Percentiles rank a stretch among this genome's conserved stretches.
Evolutionary conservation across 2,113 vertebrate genomes (phyloP).

Genomic region (Gavialis gangeticus): DNA sequence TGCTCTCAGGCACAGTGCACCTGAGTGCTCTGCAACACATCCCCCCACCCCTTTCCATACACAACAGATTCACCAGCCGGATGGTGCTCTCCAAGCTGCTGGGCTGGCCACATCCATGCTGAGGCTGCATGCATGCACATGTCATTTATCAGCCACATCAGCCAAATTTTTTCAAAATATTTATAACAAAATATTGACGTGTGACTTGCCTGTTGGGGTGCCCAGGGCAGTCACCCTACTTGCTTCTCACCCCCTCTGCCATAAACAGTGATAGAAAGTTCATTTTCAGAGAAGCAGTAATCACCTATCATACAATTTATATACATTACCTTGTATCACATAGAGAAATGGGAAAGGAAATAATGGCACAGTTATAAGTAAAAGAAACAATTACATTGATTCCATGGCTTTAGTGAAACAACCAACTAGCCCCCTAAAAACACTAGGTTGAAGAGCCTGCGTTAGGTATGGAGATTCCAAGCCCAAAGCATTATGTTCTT

Average conservation of each 20-base stretch:
- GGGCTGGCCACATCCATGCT: too few species aligned
- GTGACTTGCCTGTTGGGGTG: too few species aligned
- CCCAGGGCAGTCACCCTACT: too few species aligned
- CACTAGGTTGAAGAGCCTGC: neutral
- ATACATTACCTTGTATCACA: neutral
- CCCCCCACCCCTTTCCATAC: too few species aligned
- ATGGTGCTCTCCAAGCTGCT: too few species aligned
- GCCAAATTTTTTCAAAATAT: too few species aligned
- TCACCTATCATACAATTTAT: neutral
- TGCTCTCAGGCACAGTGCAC: too few species aligned
- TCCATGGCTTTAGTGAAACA: neutral
- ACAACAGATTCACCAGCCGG: too few species aligned
- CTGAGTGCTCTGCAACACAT: too few species aligned
- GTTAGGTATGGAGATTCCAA: neutral
- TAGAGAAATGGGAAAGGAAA: neutral
- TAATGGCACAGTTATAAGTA: neutral
- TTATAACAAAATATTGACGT: too few species aligned
- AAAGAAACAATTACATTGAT: constrained; percentile 5
- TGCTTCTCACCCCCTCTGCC: neutral
- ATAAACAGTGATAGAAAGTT: neutral
- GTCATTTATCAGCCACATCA: too few species aligned
- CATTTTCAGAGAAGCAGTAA: neutral
- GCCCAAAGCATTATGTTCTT: neutral
- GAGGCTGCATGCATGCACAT: too few species aligned
- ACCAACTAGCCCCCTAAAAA: neutral